A percentile compares a stretch with the other conserved stretches of the same genome.
Conservation (phyloP, 2,888 invertebrate species). For the Cephus nigrinus region DNA sequence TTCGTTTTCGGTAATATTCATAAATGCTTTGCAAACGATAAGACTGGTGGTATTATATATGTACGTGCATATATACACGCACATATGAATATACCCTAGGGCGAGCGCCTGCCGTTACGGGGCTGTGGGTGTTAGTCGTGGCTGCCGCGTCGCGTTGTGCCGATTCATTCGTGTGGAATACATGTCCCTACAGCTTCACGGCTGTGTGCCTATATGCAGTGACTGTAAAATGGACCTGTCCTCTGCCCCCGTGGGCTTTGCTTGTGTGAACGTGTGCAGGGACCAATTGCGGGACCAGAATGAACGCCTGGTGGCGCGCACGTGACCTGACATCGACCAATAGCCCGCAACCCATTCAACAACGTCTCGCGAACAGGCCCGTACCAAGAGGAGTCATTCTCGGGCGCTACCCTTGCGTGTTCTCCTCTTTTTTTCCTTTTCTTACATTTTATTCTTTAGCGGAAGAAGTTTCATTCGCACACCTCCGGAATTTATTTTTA, state of each 20-base stretch:
- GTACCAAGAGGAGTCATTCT: constrained; percentile 14
- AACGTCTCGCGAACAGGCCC: constrained; percentile 29
- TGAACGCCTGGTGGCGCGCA: constrained; percentile 40
- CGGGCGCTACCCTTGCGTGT: no score
- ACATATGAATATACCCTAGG: no score
- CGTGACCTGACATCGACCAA: constrained; percentile 42
- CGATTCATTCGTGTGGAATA: constrained; percentile 15
- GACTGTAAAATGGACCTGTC: constrained; percentile 23
- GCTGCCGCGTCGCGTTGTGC: constrained; percentile 15
- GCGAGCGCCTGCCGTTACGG: no score
- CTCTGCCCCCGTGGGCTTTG: constrained; percentile 16
- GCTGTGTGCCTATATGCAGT: constrained; percentile 20
- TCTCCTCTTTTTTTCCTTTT: no score
- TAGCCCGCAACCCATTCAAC: constrained; percentile 41
- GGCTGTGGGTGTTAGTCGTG: no score
- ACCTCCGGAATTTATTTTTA: no score
- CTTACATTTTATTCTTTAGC: no score
- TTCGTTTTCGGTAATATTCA: no score
- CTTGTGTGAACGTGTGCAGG: constrained; percentile 31
- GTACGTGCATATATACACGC: no score
- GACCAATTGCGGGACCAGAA: constrained; percentile 41
- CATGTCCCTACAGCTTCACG: neutral
- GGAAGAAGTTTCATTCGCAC: no score
- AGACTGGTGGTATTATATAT: no score
- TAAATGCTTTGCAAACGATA: no score